Percentiles rank a stretch among this genome's conserved stretches.
These are phyloP conservation scores for Smutsia temminckii DNA, from an alignment of 2,797 vertebrate species.

Conservation along the genomic window DNA sequence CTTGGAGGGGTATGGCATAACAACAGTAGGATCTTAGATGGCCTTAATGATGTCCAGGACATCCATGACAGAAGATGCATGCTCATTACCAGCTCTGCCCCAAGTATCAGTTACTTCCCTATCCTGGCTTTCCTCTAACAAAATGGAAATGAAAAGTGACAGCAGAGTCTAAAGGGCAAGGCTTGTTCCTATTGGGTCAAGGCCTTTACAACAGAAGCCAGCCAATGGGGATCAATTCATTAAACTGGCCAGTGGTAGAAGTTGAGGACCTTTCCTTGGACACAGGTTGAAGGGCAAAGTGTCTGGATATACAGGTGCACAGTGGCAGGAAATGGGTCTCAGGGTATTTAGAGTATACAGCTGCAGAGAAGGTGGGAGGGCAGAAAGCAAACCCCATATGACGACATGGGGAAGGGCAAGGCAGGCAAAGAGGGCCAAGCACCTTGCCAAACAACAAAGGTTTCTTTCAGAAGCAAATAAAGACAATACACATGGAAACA, in stretches of 20 bases:
- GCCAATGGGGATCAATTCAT: not conserved
- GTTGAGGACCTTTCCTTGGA: not conserved
- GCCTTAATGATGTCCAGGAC: not conserved
- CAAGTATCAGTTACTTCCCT: not conserved
- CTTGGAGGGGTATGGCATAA: not conserved
- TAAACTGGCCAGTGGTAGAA: not conserved
- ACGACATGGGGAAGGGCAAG: not conserved
- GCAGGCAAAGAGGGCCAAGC: not conserved
- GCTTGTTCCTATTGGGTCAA: not conserved
- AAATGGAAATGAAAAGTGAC: not conserved
- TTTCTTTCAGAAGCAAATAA: not conserved
- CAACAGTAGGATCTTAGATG: not conserved
- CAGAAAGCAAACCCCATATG: not conserved
- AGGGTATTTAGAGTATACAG: not conserved
- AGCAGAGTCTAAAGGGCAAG: not conserved
- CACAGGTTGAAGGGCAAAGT: not conserved
- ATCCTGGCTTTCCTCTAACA: not conserved
- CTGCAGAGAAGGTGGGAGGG: not conserved
- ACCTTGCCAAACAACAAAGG: not conserved
- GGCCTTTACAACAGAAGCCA: not conserved
- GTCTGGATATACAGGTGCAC: not conserved
- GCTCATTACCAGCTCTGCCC: not conserved
- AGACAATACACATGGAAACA: not conserved
- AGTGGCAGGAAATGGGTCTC: not conserved
- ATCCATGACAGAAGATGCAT: rapidly evolving